These are phyloP conservation scores for Hylomyscus alleni DNA, from an alignment of 2,797 vertebrate species.

Conservation along the genomic window DNA sequence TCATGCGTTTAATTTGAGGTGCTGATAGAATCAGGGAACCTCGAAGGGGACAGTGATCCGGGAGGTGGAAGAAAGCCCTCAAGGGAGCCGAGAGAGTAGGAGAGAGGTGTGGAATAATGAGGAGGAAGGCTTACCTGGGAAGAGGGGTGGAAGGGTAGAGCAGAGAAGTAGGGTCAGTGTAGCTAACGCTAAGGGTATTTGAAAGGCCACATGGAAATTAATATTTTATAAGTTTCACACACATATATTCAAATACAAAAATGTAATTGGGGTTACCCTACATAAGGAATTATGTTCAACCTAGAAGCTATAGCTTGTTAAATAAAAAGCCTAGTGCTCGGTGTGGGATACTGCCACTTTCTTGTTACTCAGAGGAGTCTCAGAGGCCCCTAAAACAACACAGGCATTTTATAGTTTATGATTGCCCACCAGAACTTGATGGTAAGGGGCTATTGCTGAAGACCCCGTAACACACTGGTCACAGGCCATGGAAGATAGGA, in stretches of 20 bases:
- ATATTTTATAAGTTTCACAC: background rate
- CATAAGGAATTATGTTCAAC: background rate
- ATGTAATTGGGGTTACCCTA: background rate
- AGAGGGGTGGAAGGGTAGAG: background rate
- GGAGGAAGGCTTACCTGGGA: background rate
- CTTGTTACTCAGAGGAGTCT: background rate
- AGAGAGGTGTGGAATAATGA: background rate
- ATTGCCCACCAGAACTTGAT: background rate
- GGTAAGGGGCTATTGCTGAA: background rate
- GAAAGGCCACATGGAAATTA: background rate
- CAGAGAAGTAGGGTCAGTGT: background rate
- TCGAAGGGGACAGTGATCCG: background rate
- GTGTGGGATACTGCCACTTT: background rate
- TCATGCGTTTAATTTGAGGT: background rate
- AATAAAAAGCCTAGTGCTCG: background rate
- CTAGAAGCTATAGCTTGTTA: background rate
- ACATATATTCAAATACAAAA: background rate
- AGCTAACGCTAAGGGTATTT: background rate
- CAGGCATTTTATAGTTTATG: background rate
- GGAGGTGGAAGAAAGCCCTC: background rate
- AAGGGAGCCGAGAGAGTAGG: background rate
- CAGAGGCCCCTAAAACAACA: background rate
- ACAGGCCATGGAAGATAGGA: background rate
- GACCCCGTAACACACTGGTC: background rate
- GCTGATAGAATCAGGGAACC: background rate